Percentiles rank a stretch among this genome's conserved stretches.
phyloP scores from a whole-genome alignment of 2,888 invertebrate genomes.

The Sminthurides aquaticus region DNA sequence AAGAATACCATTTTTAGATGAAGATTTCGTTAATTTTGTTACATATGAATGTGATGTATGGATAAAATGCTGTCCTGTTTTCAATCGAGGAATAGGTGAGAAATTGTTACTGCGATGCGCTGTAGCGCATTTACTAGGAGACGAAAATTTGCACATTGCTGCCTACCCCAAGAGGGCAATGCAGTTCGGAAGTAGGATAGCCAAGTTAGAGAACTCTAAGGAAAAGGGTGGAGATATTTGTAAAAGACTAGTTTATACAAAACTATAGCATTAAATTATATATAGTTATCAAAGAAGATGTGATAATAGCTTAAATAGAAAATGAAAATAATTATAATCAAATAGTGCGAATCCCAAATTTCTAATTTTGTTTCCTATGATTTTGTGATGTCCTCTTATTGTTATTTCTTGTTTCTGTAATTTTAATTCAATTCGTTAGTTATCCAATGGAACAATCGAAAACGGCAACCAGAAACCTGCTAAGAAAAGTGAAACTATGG shows the following conservation, averaged over 20 bases:
- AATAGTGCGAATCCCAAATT: too few relatives aligned
- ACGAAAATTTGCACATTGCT: slow-evolving; percentile 53
- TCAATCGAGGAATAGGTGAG: slow-evolving; percentile 72
- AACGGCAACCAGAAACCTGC: too few relatives aligned
- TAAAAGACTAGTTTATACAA: slow-evolving; percentile 38
- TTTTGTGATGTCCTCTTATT: too few relatives aligned
- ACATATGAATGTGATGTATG: slow-evolving; percentile 47
- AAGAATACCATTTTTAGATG: slow-evolving; percentile 62
- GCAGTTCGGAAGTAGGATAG: slow-evolving; percentile 95
- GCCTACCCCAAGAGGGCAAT: slow-evolving; percentile 82
- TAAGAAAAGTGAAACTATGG: too few relatives aligned
- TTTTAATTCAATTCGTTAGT: too few relatives aligned
- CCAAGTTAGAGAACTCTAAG: slow-evolving; percentile 62
- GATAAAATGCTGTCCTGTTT: slow-evolving; percentile 37
- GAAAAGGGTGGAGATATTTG: slow-evolving; percentile 79
- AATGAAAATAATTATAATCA: too few relatives aligned
- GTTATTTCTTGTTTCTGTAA: too few relatives aligned
- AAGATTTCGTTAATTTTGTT: slow-evolving; percentile 52
- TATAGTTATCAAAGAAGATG: too few relatives aligned
- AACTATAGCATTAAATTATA: neutral
- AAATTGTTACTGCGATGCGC: slow-evolving; percentile 75
- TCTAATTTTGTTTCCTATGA: too few relatives aligned
- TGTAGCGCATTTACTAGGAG: slow-evolving; percentile 58
- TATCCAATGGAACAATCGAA: too few relatives aligned
- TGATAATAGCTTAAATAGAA: too few relatives aligned